phyloP scores from a whole-genome alignment of 2,888 invertebrate genomes.

The Nomada flava region DNA sequence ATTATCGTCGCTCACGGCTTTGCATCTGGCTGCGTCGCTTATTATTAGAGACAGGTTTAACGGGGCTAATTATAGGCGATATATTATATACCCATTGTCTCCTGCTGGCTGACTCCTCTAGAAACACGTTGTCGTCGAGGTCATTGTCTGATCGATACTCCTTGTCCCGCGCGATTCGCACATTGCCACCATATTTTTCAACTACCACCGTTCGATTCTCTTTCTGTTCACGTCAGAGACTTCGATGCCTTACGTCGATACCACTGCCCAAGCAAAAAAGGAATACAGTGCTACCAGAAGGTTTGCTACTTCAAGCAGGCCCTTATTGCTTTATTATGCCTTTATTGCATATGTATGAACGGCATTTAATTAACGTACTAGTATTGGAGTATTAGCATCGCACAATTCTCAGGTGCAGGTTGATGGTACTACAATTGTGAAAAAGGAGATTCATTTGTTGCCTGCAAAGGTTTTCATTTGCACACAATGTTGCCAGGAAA shows the following conservation, averaged over 20 bases:
- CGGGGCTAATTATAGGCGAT: conserved; percentile 70
- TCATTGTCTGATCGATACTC: conserved; percentile 63
- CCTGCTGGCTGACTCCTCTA: conserved; percentile 51
- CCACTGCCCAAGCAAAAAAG: not conserved
- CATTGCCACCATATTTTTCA: conserved; percentile 13
- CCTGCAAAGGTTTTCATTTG: no score
- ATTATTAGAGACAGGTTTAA: conserved; percentile 69
- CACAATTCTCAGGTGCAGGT: no score
- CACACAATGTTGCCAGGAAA: no score
- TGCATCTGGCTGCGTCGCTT: conserved; percentile 64
- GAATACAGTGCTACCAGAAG: not conserved
- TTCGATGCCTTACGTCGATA: not conserved
- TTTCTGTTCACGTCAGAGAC: not conserved
- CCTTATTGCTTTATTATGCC: no score
- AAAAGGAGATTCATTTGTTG: no score
- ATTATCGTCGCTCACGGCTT: conserved; percentile 63
- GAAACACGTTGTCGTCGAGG: conserved; percentile 56
- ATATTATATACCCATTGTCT: conserved; percentile 70
- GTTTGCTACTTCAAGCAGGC: not conserved
- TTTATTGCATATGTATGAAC: no score
- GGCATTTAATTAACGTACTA: no score
- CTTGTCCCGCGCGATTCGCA: conserved; percentile 32
- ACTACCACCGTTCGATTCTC: conserved; percentile 14
- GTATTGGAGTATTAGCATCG: no score
- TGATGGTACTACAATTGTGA: no score